Evolutionary conservation across 2,888 invertebrate species (phyloP).

Genomic region (Tuta absoluta): DNA sequence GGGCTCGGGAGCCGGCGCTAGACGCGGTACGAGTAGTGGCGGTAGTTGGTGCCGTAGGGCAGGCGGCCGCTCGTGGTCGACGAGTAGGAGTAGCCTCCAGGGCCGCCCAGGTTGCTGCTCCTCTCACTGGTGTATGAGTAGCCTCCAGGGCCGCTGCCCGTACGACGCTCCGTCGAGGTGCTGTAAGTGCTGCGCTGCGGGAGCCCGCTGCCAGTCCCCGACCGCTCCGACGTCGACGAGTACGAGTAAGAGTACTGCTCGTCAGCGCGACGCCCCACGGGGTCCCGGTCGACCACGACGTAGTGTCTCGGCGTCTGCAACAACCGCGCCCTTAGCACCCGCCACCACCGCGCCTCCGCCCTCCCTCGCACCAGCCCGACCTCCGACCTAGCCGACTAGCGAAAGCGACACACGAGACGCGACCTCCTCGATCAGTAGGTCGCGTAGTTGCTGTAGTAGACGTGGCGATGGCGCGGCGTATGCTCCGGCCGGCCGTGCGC

Average conservation of each 20-base stretch:
- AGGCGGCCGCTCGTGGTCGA: slow-evolving; percentile 89
- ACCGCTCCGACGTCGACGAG: slow-evolving; percentile 82
- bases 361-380: slow-evolving; percentile 63
- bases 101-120: slow-evolving; percentile 86
- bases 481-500: slow-evolving; percentile 80
- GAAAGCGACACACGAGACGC: slow-evolving; percentile 72
- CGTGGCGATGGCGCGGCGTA: slow-evolving; percentile 72
- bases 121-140: slow-evolving; percentile 89
- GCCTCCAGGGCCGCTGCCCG: slow-evolving; percentile 87
- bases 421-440: slow-evolving; percentile 59
- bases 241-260: slow-evolving; percentile 94
- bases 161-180: slow-evolving; percentile 85
- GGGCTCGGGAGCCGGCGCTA: slow-evolving; percentile 71
- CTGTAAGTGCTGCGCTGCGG: slow-evolving; percentile 86
- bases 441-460: slow-evolving; percentile 80
- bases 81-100: slow-evolving; percentile 92
- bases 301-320: slow-evolving; percentile 94
- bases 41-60: slow-evolving; percentile 90
- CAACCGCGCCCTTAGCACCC: slow-evolving; percentile 70
- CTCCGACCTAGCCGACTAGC: slow-evolving; percentile 60
- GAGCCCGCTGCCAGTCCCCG: slow-evolving; percentile 63
- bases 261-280: slow-evolving; percentile 85
- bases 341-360: slow-evolving; percentile 51
- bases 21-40: slow-evolving; percentile 93
- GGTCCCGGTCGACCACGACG: slow-evolving; percentile 91